Evolutionary conservation across 2,113 vertebrate species (phyloP), one percentile per base, ranked within the genome.

Genomic region (Pleuronectes platessa): DNA sequence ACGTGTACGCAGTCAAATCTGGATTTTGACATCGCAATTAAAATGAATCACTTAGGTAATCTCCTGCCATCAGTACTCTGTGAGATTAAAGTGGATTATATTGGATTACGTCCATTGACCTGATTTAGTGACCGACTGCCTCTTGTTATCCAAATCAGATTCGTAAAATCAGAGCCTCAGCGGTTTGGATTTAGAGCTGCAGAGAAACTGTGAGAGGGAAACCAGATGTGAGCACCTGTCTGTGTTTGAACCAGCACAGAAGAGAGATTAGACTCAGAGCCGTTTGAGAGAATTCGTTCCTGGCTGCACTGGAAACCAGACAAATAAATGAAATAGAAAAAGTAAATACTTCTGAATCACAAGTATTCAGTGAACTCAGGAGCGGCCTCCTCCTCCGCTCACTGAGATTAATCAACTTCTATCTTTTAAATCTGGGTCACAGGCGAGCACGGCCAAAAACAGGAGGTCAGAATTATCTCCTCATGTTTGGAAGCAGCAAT

Each of bases 11-110:
- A 64, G 71, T 69, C 78, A 89, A 90, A 81, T 75, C 35, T 14
- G 88, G 83, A 90, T 90, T 92, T 88, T 82, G 84, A 65, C 81
- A 81, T 79, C 63, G 86, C 85, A 92, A 91, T 92, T 91, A 92
- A 84, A 84, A 78, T 83, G 51, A 91, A 90, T 87, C 77, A 76
- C 79, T 24, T 42, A 75, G 53, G 81, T 88, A 90, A 91, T 93
- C 86, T 88, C 73, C 80, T 49, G 23, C 66, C 49, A 81, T 82
- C 82, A 67, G 71, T 89, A 82, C 81, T 82, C 69, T 14, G 49
- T 79, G 79, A 82, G 89, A 90, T 93, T 92, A 90, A 79, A 84
- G 80, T 77, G 88, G 90, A 93, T 92, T 93, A 91, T 92, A 78
- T 88, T 85, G 87, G 88, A 91, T 92, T 88, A 92, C 64, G 69